These are phyloP conservation scores for Sycophila sp. DNA, from an alignment of 1,140 invertebrate species.

Conservation along the genomic window DNA sequence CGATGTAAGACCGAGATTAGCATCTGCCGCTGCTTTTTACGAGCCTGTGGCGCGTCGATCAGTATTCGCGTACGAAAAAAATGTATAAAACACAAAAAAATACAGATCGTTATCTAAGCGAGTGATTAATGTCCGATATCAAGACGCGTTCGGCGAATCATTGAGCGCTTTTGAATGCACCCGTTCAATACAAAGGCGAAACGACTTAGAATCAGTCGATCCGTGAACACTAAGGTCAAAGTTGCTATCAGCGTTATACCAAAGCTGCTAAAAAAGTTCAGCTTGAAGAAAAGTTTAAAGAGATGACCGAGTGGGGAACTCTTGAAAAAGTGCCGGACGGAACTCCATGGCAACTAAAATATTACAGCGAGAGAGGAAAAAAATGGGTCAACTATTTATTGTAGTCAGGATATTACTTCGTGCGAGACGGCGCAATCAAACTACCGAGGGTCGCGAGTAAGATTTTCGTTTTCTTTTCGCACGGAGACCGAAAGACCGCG, in stretches of 20 bases:
- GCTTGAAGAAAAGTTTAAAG: slow-evolving; percentile 3
- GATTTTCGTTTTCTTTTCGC: too few species aligned
- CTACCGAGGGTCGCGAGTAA: background rate
- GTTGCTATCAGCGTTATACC: background rate
- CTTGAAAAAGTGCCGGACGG: background rate
- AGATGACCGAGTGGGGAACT: background rate
- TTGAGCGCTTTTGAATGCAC: too few species aligned
- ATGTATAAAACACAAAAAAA: too few species aligned
- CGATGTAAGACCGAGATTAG: too few species aligned
- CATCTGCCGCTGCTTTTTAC: too few species aligned
- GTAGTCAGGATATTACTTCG: slow-evolving; percentile 12
- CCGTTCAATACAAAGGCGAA: too few species aligned
- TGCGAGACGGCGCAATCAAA: background rate
- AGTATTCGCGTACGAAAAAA: too few species aligned
- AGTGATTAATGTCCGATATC: too few species aligned
- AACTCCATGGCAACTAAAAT: slow-evolving; percentile 5
- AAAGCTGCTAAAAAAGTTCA: slow-evolving; percentile 8
- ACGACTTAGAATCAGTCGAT: background rate
- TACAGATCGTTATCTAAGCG: too few species aligned
- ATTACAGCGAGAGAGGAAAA: background rate
- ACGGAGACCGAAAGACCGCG: too few species aligned
- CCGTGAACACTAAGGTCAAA: background rate
- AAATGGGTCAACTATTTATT: slow-evolving; percentile 30
- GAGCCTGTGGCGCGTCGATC: too few species aligned
- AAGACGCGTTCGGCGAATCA: too few species aligned